Conservation (phyloP, 2,113 vertebrate genomes). For the Passer domesticus region DNA sequence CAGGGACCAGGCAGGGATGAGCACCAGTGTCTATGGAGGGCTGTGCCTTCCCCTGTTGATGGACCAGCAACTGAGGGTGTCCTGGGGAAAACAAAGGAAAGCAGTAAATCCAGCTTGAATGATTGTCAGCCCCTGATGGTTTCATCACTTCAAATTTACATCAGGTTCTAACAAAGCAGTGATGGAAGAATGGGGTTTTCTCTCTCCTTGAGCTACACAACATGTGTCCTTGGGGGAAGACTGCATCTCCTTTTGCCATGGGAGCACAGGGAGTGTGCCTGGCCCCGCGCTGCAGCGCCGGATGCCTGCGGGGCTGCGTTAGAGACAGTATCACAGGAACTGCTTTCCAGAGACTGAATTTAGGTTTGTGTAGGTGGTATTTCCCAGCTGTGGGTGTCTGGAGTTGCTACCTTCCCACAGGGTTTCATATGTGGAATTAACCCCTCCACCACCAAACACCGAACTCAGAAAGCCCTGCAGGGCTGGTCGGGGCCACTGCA, state of each 20-base stretch:
- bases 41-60: neutral
- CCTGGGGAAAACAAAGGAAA: accelerated
- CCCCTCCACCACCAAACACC: neutral
- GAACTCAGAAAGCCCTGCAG: neutral
- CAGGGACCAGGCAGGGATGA: neutral
- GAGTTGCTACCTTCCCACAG: slow-evolving; percentile 34
- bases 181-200: neutral
- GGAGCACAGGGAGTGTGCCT: neutral
- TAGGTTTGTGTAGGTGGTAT: slow-evolving; percentile 31
- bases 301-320: neutral
- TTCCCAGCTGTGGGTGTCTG: slow-evolving; percentile 49
- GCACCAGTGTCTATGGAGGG: neutral
- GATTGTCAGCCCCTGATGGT: neutral
- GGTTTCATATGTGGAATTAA: neutral
- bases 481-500: accelerated
- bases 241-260: neutral
- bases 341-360: slow-evolving; percentile 45
- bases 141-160: neutral
- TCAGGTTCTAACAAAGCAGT: neutral
- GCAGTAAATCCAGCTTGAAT: neutral
- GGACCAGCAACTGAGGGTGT: neutral
- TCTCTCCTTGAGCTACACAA: neutral
- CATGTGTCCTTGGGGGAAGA: neutral
- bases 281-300: accelerated
- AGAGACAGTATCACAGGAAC: slow-evolving; percentile 52